phyloP scores from a whole-genome alignment of 1,140 invertebrate species.

The Achroia grisella region DNA sequence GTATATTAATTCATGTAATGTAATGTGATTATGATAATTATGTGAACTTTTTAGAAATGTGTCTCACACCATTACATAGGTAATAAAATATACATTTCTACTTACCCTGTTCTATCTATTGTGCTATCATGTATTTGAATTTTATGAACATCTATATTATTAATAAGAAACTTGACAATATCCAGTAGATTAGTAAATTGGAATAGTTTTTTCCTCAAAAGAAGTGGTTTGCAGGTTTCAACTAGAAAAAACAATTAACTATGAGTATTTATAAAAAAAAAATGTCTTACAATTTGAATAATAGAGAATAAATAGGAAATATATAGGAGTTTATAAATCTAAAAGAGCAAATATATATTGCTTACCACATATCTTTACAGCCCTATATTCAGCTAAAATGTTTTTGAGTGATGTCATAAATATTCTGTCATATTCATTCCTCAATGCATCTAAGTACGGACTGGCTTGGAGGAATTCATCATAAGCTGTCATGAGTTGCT shows the following conservation, averaged over 20 bases:
- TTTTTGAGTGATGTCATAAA: constrained; percentile 62
- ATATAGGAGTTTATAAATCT: no score
- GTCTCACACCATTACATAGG: no score
- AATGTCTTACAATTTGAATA: no score
- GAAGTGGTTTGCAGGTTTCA: constrained; percentile 56
- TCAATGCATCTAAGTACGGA: constrained; percentile 55
- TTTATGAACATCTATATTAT: constrained; percentile 44
- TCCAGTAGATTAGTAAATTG: constrained; percentile 55
- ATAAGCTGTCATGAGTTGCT: constrained; percentile 65
- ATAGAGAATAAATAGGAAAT: no score
- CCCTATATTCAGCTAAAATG: constrained; percentile 63
- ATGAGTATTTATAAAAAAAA: no score
- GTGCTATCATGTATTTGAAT: constrained; percentile 24
- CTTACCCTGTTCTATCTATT: no score
- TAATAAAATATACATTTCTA: no score
- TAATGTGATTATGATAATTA: no score
- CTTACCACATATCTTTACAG: constrained; percentile 59
- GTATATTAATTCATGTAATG: no score
- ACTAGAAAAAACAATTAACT: constrained; percentile 60
- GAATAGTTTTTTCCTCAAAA: constrained; percentile 45
- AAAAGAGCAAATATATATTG: no score
- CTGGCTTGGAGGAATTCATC: constrained; percentile 64
- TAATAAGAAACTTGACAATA: constrained; percentile 48
- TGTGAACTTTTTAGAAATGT: no score
- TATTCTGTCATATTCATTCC: constrained; percentile 65